phyloP scores from a whole-genome alignment of 2,888 invertebrate species.

The Strigamia crassipes region DNA sequence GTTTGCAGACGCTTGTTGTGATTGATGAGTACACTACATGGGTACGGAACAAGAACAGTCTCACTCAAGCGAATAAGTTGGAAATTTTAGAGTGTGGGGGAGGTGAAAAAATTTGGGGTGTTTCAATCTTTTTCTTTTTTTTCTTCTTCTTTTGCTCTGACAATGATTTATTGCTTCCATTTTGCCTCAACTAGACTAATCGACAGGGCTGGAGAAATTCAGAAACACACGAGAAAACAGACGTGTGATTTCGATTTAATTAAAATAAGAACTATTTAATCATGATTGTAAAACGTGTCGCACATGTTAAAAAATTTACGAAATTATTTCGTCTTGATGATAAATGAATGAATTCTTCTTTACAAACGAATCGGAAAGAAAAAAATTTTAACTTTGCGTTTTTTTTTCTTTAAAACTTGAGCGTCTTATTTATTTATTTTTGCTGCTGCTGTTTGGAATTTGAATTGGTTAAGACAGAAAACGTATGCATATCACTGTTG shows the following conservation, averaged over 20 bases:
- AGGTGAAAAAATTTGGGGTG: neutral
- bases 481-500: too few relatives aligned
- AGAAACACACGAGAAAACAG: neutral
- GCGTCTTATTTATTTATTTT: too few relatives aligned
- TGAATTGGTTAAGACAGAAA: too few relatives aligned
- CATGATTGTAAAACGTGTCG: neutral
- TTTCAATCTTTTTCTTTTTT: neutral
- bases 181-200: slow-evolving; percentile 4
- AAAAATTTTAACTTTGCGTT: too few relatives aligned
- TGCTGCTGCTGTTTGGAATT: too few relatives aligned
- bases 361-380: neutral
- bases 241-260: slow-evolving; percentile 3
- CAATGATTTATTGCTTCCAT: slow-evolving; percentile 10
- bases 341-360: neutral
- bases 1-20: neutral
- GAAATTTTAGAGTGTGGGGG: slow-evolving; percentile 10
- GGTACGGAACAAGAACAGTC: neutral
- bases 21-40: slow-evolving; percentile 10
- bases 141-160: neutral
- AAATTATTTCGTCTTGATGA: neutral
- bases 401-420: too few relatives aligned
- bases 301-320: neutral
- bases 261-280: slow-evolving; percentile 2
- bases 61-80: slow-evolving; percentile 10
- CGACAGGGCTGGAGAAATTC: neutral